A percentile compares a stretch with the other conserved stretches of the same genome.
Evolutionary conservation across 2,113 vertebrate species (phyloP).

Genomic region (Stegastes partitus): DNA sequence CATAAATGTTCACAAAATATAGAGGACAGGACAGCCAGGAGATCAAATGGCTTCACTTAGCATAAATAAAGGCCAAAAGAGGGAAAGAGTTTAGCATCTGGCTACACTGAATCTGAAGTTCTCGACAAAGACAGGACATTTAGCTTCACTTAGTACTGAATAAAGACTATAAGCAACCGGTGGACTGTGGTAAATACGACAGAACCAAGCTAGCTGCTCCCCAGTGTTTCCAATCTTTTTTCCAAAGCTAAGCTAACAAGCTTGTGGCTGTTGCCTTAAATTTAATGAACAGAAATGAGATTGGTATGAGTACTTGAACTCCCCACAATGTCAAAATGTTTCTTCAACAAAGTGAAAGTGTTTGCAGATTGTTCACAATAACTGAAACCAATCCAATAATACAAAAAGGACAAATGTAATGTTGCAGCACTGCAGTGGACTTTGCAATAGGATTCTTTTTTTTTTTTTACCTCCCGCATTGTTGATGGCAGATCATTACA

Average conservation of each 20-base stretch:
- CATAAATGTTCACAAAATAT: not conserved
- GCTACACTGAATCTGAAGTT: no score
- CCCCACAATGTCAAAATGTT: no score
- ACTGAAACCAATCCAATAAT: not conserved
- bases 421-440: no score
- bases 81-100: no score
- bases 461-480: conserved; percentile 63
- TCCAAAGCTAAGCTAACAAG: not conserved
- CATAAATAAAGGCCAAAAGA: not conserved
- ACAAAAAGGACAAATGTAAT: no score
- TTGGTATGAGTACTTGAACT: no score
- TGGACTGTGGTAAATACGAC: not conserved
- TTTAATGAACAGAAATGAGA: no score
- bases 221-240: no score
- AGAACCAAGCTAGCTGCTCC: no score
- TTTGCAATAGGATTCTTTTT: no score
- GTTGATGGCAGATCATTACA: conserved; percentile 84
- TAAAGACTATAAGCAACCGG: not conserved
- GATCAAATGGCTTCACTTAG: not conserved
- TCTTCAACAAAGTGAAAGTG: not conserved
- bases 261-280: not conserved
- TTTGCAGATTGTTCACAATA: conserved; percentile 19
- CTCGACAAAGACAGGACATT: no score
- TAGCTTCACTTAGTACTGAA: no score
- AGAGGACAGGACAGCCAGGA: not conserved